Evolutionary conservation across 2,113 vertebrate genomes (phyloP), one percentile per base, ranked within the genome.

Genomic region (Sander lucioperca): DNA sequence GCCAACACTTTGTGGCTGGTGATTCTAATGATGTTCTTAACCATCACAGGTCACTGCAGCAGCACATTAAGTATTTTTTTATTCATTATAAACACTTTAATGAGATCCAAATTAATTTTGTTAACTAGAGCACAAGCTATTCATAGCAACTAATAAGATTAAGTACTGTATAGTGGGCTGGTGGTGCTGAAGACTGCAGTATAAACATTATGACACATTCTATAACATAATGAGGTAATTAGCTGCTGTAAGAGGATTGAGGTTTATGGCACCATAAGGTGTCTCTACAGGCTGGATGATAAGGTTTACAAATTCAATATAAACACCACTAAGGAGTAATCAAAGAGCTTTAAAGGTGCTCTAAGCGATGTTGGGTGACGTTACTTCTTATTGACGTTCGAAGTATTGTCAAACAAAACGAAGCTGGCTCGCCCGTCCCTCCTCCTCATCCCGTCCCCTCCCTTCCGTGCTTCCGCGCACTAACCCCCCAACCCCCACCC

Each of bases 61-160:
- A 86, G 89, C 84, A 82, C 87, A 91, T 88, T 78, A 87, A 80
- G 80, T 70, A 54, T 58, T 85, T 80, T 82, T 86, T 85, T 90
- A 89, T 89, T 89, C 87, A 93, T 90, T 85, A 89, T 85, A 86
- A 91, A 86, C 58, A 62, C 76, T 88, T 82, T 93, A 94, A 94
- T 89, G 89, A 94, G 90, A 77, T 91, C 86, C 88, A 61, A 66
- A 85, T 89, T 89, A 88, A 79, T 90, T 83, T 77, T 83, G 68
- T 86, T 87, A 93, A 94, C 77, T 85, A 76, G 88, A 90, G 83
- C 87, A 86, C 30, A 36, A 85, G 85, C 78, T 82, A 82, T 86
- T 86, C 25, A 54, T 71, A 92, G 81, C 85, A 79, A 63, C 68
- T 83, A 88, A 92, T 80, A 80, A 54, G 77, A 79, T 82, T 68